phyloP scores from a whole-genome alignment of 2,113 vertebrate genomes.

The Morone saxatilis region DNA sequence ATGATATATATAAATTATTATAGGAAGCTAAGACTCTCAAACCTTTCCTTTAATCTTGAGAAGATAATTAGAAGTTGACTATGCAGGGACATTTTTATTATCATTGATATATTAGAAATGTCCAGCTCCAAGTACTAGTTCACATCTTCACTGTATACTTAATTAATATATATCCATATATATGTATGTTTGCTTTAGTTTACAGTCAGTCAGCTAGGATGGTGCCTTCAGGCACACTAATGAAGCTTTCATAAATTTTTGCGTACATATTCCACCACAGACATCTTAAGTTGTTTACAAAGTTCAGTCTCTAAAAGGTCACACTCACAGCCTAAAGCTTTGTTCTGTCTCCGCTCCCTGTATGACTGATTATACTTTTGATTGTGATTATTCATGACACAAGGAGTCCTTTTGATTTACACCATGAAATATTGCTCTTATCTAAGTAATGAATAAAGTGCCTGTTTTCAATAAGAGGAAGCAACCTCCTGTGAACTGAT shows the following conservation, averaged over 20 bases:
- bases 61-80: constrained; percentile 17
- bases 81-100: constrained; percentile 30
- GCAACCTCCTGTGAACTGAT: constrained; percentile 10
- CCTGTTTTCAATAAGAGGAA: constrained; percentile 38
- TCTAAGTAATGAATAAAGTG: constrained; percentile 59
- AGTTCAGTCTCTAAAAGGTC: background rate
- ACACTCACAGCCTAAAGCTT: background rate
- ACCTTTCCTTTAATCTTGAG: background rate
- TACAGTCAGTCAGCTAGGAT: background rate
- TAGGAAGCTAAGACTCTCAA: background rate
- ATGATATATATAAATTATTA: background rate
- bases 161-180: background rate
- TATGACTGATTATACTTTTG: constrained; percentile 26
- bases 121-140: background rate
- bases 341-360: background rate
- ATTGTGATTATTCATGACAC: constrained; percentile 27
- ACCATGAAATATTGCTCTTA: constrained; percentile 26
- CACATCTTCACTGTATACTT: constrained; percentile 3
- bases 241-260: constrained; percentile 22
- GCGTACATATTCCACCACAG: background rate
- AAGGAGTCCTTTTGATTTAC: constrained; percentile 31
- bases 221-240: background rate
- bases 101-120: constrained; percentile 34
- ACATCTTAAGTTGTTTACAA: background rate
- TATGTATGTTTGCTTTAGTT: constrained; percentile 3